Evolutionary conservation across 2,888 invertebrate genomes (phyloP).

Genomic region (Xanthorhoe designata): DNA sequence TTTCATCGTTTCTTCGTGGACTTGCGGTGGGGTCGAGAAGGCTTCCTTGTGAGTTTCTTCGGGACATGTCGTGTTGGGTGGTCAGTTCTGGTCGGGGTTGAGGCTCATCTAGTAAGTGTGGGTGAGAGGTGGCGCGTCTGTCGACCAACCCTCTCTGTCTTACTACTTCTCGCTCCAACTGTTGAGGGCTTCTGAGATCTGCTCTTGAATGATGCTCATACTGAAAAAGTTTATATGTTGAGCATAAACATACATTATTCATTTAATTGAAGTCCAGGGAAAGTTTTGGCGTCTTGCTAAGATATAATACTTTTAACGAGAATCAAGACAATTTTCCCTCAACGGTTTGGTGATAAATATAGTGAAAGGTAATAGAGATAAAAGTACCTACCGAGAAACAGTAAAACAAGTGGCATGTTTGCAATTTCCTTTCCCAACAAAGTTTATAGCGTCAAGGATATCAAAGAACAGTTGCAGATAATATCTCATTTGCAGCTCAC

Average conservation of each 20-base stretch:
- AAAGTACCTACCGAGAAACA: conserved; percentile 4
- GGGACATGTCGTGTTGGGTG: conserved; percentile 67
- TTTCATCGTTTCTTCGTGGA: conserved; percentile 72
- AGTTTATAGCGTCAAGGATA: conserved; percentile 28
- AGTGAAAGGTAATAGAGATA: conserved; percentile 13
- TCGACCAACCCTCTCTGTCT: conserved; percentile 84
- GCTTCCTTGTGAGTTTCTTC: conserved; percentile 87
- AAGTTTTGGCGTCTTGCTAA: not conserved
- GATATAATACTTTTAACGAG: not conserved
- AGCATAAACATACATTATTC: no score
- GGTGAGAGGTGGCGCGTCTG: conserved; percentile 88
- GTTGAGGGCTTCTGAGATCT: conserved; percentile 87
- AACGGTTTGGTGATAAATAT: conserved; percentile 6
- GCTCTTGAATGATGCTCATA: conserved; percentile 77
- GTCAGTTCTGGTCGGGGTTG: conserved; percentile 69
- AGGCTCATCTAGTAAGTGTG: conserved; percentile 86
- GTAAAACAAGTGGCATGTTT: conserved; percentile 20
- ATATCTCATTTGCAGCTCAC: conserved; percentile 30
- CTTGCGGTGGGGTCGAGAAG: conserved; percentile 79
- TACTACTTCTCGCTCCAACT: conserved; percentile 86
- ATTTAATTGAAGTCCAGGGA: not conserved
- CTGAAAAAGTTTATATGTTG: conserved; percentile 56
- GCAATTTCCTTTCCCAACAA: conserved; percentile 34
- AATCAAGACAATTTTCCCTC: not conserved
- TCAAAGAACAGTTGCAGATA: conserved; percentile 37